Evolutionary conservation across 2,888 invertebrate genomes (phyloP).

Genomic region (Buathra laborator): DNA sequence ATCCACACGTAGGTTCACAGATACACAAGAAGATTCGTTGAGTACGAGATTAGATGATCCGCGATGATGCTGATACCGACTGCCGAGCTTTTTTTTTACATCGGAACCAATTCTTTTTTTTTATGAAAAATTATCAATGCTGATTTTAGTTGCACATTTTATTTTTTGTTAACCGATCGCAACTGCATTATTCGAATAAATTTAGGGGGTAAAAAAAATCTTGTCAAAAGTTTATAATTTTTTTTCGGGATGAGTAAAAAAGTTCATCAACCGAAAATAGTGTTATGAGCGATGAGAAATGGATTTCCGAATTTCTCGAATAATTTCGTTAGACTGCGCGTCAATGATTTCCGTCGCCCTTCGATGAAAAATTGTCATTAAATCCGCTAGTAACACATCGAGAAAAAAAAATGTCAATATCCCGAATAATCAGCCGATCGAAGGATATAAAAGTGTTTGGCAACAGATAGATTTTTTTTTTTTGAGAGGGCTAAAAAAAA

Average conservation of each 20-base stretch:
- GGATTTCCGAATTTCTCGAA: neutral
- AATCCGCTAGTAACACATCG: neutral
- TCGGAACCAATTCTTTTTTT: conserved; percentile 2
- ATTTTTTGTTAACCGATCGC: no score
- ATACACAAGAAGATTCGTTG: neutral
- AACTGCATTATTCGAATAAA: no score
- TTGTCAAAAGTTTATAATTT: no score
- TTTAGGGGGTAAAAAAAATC: no score
- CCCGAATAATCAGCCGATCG: conserved; percentile 12
- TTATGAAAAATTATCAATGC: conserved; percentile 17
- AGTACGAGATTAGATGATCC: neutral
- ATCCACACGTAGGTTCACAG: conserved; percentile 7
- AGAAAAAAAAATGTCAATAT: conserved; percentile 6
- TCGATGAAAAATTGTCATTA: conserved; percentile 11
- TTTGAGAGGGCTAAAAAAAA: conserved; percentile 65
- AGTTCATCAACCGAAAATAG: neutral
- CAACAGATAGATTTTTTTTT: conserved; percentile 75
- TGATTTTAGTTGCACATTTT: no score
- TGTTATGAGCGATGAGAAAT: neutral
- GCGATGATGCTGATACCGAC: no score
- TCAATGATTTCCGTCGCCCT: neutral
- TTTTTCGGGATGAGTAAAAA: neutral
- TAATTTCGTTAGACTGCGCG: neutral
- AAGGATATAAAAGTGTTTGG: conserved; percentile 52
- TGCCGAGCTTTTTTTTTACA: conserved; percentile 14